Percentiles rank a stretch among this genome's conserved stretches.
Conservation (phyloP, 2,113 vertebrate species). For the Pteronura brasiliensis region DNA sequence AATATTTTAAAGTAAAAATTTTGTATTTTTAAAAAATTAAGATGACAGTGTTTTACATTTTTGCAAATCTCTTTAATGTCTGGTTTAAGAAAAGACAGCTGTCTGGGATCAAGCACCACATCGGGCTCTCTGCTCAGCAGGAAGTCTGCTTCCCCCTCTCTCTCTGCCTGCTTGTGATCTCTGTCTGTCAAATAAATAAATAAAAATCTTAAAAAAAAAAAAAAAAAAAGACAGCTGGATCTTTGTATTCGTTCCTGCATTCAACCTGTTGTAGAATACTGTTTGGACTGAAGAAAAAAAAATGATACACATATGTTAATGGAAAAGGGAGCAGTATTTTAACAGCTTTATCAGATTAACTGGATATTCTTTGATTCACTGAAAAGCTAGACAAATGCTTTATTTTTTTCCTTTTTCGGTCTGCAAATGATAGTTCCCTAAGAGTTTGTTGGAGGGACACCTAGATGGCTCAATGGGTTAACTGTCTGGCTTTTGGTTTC, state of each 20-base stretch:
- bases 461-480: neutral
- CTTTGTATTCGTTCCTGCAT: neutral
- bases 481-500: neutral
- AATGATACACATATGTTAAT: neutral
- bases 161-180: too few relatives aligned
- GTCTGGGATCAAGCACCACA: too few relatives aligned
- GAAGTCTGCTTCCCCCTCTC: too few relatives aligned
- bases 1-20: neutral
- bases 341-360: conserved; percentile 19
- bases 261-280: neutral
- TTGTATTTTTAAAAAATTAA: neutral
- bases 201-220: too few relatives aligned
- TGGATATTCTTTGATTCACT: neutral
- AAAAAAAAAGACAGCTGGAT: neutral
- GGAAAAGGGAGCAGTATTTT: neutral
- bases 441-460: neutral
- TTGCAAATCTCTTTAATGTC: neutral
- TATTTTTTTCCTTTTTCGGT: neutral
- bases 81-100: neutral
- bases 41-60: neutral
- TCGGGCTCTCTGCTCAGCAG: too few relatives aligned
- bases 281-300: neutral
- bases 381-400: neutral
- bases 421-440: neutral
- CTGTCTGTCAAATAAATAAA: too few relatives aligned